Conservation (phyloP, 2,888 invertebrate genomes). For the Gnatocerus cornutus region DNA sequence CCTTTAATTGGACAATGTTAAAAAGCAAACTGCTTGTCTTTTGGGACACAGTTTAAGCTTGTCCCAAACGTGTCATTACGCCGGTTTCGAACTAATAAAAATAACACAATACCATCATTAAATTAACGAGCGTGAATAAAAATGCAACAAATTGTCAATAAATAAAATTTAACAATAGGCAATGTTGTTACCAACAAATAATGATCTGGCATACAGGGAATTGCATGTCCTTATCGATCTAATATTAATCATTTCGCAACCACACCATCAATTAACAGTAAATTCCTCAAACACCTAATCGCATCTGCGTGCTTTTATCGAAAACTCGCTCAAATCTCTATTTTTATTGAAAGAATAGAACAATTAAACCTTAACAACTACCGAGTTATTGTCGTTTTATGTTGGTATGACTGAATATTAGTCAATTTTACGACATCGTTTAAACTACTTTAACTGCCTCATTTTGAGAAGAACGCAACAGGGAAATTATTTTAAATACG, state of each 20-base stretch:
- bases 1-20: constrained; percentile 43
- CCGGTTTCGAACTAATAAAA: constrained; percentile 29
- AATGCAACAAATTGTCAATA: constrained; percentile 50
- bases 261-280: constrained; percentile 45
- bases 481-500: neutral
- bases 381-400: constrained; percentile 31
- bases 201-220: constrained; percentile 35
- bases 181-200: constrained; percentile 46
- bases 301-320: constrained; percentile 40
- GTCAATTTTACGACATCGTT: constrained; percentile 33
- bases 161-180: constrained; percentile 49
- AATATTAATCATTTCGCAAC: constrained; percentile 37
- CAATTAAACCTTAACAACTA: constrained; percentile 41
- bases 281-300: constrained; percentile 36
- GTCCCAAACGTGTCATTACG: constrained; percentile 2
- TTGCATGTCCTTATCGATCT: constrained; percentile 42
- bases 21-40: neutral
- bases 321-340: constrained; percentile 23
- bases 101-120: constrained; percentile 49
- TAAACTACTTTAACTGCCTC: constrained; percentile 25
- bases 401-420: constrained; percentile 32
- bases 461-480: constrained; percentile 7
- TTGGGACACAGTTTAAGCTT: too few relatives aligned
- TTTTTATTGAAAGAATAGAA: constrained; percentile 39
- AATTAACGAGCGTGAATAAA: constrained; percentile 45